A percentile compares a stretch with the other conserved stretches of the same genome.
Evolutionary conservation across 2,797 vertebrate genomes (phyloP).

Genomic region (Lycodopsis pacificus): DNA sequence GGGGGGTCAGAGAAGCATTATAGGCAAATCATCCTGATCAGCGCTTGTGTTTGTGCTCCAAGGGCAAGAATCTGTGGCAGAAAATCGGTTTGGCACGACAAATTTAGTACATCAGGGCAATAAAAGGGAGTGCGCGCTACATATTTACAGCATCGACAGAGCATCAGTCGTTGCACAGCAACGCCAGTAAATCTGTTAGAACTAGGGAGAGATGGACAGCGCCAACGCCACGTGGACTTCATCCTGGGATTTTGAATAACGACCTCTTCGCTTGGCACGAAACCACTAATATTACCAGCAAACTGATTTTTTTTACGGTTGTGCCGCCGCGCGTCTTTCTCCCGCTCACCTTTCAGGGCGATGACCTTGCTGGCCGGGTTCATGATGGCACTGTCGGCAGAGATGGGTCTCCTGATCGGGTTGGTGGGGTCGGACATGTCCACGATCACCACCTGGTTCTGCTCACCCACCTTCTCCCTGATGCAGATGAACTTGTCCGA

Average conservation of each 20-base stretch:
- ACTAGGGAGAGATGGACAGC: slow-evolving; percentile 42
- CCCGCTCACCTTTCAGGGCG: slow-evolving; percentile 90
- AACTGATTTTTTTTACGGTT: too few species aligned
- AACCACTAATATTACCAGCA: not conserved
- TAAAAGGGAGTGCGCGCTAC: slow-evolving; percentile 52
- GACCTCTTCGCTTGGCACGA: not conserved
- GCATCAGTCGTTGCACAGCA: slow-evolving; percentile 47
- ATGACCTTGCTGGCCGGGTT: slow-evolving; percentile 95
- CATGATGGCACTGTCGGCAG: slow-evolving; percentile 95
- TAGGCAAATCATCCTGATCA: slow-evolving; percentile 79
- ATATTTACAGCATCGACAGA: slow-evolving; percentile 57
- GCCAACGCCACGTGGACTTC: slow-evolving; percentile 30
- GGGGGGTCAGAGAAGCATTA: slow-evolving; percentile 72
- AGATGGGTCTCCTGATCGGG: slow-evolving; percentile 90
- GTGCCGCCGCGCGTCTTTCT: not conserved
- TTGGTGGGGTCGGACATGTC: slow-evolving; percentile 91
- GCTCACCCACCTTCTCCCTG: slow-evolving; percentile 93
- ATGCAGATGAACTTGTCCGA: slow-evolving; percentile 96
- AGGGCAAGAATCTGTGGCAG: slow-evolving; percentile 53
- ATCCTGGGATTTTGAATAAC: slow-evolving; percentile 40
- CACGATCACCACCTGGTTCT: slow-evolving; percentile 93
- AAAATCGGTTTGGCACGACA: slow-evolving; percentile 68
- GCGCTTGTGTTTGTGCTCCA: slow-evolving; percentile 64
- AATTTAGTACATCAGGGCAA: slow-evolving; percentile 65
- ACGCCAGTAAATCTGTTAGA: slow-evolving; percentile 40